These are phyloP conservation scores for Apocheima hispidaria DNA, from an alignment of 2,888 invertebrate species.

Conservation along the genomic window DNA sequence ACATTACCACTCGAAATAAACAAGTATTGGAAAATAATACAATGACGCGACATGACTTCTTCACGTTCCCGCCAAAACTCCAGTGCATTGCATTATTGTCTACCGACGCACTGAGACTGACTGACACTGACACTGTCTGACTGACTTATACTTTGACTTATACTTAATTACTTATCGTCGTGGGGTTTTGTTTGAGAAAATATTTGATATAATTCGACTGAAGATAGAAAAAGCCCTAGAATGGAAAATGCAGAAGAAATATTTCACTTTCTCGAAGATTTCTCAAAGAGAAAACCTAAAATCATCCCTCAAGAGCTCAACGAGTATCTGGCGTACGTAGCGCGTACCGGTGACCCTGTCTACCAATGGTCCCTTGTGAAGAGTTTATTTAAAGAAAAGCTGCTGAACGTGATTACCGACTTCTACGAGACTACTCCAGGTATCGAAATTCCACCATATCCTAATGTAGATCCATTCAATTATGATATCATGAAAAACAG, in stretches of 20 bases:
- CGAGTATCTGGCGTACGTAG: constrained; percentile 95
- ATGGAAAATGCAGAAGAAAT: constrained; percentile 96
- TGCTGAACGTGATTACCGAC: constrained; percentile 94
- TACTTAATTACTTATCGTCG: not conserved
- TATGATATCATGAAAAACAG: constrained; percentile 95
- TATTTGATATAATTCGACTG: constrained; percentile 1
- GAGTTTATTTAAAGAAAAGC: constrained; percentile 94
- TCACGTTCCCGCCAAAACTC: no score
- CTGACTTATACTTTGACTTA: no score
- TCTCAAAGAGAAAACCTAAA: constrained; percentile 90
- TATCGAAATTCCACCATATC: constrained; percentile 93
- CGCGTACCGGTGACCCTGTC: constrained; percentile 97
- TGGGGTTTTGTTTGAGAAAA: constrained; percentile 13
- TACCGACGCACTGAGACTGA: not conserved
- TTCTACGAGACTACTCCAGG: constrained; percentile 93
- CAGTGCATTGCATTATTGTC: not conserved
- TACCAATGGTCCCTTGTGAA: constrained; percentile 96
- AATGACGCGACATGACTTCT: no score
- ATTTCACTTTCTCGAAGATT: constrained; percentile 93
- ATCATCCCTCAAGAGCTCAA: constrained; percentile 96
- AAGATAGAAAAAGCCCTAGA: constrained; percentile 23
- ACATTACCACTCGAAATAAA: no score
- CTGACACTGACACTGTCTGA: no score
- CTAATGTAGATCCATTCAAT: constrained; percentile 96
- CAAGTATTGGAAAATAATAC: no score